Evolutionary conservation across 2,888 invertebrate genomes (phyloP), one percentile per base, ranked within the genome.

Genomic region (Acronicta leporina): DNA sequence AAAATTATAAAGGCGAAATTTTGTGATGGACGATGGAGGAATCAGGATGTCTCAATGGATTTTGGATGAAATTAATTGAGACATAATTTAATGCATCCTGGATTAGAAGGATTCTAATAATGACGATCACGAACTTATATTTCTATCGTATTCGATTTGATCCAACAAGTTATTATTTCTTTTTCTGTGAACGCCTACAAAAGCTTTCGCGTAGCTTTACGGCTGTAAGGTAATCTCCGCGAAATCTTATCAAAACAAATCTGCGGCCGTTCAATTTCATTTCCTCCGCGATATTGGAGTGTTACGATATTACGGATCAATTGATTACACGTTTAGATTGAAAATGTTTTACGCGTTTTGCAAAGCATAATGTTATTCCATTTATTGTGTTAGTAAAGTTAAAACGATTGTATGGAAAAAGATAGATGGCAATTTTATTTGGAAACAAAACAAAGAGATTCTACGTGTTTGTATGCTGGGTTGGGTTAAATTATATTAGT

Each of bases 201-300:
- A 56, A 67, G 52, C 52, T 53, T 48, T 49, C 27, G 42, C 44
- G 48, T 40, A 33, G 51, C 49, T 56, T 53, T 48, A 61, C 43
- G 52, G 14, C 50, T 52, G 48, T 53, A 63, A 63, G 55, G 56
- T 63, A 53, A 71, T 71, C 60, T 53, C 51, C 43, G 51, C 54
- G 40, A 68, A 71, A 71, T 53, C 52, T 69, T 72, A 69, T 73
- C 74, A 68, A 52, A 71, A 73, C 70, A 74, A 60, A 71, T 73
- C 63, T 63, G 33, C 38, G 16, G 52, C 33, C 48, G 44, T 52
- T 69, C 50, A 69, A 61, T 69, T 58, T 52, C 45, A 64, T 74
- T 69, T 60, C 56, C 57, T 58, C 56, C 33, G 40, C 51, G 42
- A 63, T 54, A 60, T 59, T 48, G 60, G 46, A 74, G 69, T 68